Conservation (phyloP, 2,888 invertebrate species). For the Sinelater perroti region DNA sequence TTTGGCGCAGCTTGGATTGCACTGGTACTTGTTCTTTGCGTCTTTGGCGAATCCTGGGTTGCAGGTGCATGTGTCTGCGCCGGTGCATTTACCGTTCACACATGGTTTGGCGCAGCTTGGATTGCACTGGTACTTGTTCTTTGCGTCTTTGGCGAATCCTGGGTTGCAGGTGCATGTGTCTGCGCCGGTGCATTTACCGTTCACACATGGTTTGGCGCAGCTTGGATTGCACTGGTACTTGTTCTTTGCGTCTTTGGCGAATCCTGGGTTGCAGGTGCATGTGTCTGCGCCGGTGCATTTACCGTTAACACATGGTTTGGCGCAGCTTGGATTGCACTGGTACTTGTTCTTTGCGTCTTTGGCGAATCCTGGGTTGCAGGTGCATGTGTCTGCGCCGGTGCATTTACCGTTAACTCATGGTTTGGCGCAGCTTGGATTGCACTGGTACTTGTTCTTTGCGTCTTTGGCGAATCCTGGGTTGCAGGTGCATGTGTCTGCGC, state of each 20-base stretch:
- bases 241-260: constrained; percentile 2
- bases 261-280: constrained; percentile 7
- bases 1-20: constrained; percentile 44
- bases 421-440: constrained; percentile 18
- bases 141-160: constrained; percentile 17
- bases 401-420: constrained; percentile 57
- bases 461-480: constrained; percentile 8
- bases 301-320: constrained; percentile 73
- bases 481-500: constrained; percentile 26
- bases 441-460: constrained; percentile 19
- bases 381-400: constrained; percentile 55
- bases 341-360: constrained; percentile 37
- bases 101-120: constrained; percentile 25
- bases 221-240: constrained; percentile 10
- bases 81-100: constrained; percentile 30
- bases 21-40: constrained; percentile 31
- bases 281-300: constrained; percentile 63
- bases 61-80: constrained; percentile 30
- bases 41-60: constrained; percentile 12
- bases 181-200: constrained; percentile 3
- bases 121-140: constrained; percentile 30
- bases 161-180: constrained; percentile 64
- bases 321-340: constrained; percentile 71
- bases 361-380: constrained; percentile 50
- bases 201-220: constrained; percentile 10